Base-by-base conservation (phyloP, 2,113 vertebrate species). In the Holacanthus passer region DNA sequence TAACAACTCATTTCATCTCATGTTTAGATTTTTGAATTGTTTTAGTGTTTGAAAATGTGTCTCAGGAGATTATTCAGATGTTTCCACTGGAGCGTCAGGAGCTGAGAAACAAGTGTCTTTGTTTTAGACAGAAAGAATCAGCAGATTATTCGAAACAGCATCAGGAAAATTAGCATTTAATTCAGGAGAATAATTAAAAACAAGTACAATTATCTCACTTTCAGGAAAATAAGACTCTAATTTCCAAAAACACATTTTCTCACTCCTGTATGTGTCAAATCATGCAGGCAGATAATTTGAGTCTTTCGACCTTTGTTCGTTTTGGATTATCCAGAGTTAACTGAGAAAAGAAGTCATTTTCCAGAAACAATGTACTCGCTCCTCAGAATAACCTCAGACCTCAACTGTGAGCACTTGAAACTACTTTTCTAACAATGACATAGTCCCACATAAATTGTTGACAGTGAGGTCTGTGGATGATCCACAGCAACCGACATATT, bases 221-320 rank as follows among this genome's bases (percentile, higher is more conserved):
- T 53, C n/a, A 64, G 32, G 29, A 48, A 48, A 72, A 71, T 41
- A 41, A 56, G 20, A 24, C 32, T 73, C 16, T 41, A 37, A 37
- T 37, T 37, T 37, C 35, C 35, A 37, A 37, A 37, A 37, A 5
- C 7, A 37, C 35, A 37, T 37, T 37, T 37, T 7, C 35, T 37
- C 35, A 37, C 35, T 37, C 35, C 35, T 37, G 35, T 5, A 37
- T 4, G 35, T 37, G 35, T 5, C 35, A 37, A 37, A 37, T 7
- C 35, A 37, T 37, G 4, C 35, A 37, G 4, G 35, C 35, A 37
- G 7, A 37, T 7, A 37, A 37, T 37, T 7, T 37, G 35, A 5
- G 35, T 37, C 7, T 37, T n/a, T n/a, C n/a, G n/a, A n/a, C n/a
- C n/a, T n/a, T n/a, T n/a, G n/a, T n/a, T n/a, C n/a, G n/a, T n/a